phyloP scores from a whole-genome alignment of 2,888 invertebrate genomes.

The Mechanitis mazaeus region DNA sequence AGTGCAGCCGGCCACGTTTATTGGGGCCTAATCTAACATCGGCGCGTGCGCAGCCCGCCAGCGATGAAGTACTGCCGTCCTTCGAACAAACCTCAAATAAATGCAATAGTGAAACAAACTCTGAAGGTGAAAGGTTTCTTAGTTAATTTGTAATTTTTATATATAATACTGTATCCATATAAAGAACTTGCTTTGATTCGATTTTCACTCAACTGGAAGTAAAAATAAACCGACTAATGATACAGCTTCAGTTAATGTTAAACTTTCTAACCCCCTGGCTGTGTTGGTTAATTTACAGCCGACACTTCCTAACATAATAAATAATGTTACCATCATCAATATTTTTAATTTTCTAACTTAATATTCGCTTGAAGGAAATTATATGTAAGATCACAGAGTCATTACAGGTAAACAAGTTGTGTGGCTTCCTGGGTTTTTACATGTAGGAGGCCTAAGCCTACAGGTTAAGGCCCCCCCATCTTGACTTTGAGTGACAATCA shows the following conservation, averaged over 20 bases:
- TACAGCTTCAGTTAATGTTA: slow-evolving; percentile 36
- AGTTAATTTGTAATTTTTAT: not conserved
- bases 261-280: slow-evolving; percentile 42
- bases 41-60: slow-evolving; percentile 38
- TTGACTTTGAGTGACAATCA: slow-evolving; percentile 6
- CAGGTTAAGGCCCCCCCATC: slow-evolving; percentile 4
- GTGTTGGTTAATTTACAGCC: slow-evolving; percentile 28
- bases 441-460: slow-evolving; percentile 11
- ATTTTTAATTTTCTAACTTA: slow-evolving; percentile 30
- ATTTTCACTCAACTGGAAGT: not conserved
- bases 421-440: slow-evolving; percentile 25
- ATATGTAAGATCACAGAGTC: slow-evolving; percentile 18
- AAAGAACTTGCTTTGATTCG: too few relatives aligned
- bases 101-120: slow-evolving; percentile 17
- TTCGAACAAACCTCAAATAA: slow-evolving; percentile 16
- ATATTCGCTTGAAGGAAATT: slow-evolving; percentile 25
- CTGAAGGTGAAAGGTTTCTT: not conserved
- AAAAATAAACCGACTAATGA: slow-evolving; percentile 24
- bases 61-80: slow-evolving; percentile 22
- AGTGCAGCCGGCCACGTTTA: slow-evolving; percentile 37
- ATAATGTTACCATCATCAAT: slow-evolving; percentile 27
- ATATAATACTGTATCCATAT: too few relatives aligned
- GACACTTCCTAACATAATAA: slow-evolving; percentile 35
- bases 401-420: slow-evolving; percentile 24
- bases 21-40: slow-evolving; percentile 40